A percentile compares a stretch with the other conserved stretches of the same genome.
Conservation (phyloP, 2,888 invertebrate species). For the Andrena chrysosceles region DNA sequence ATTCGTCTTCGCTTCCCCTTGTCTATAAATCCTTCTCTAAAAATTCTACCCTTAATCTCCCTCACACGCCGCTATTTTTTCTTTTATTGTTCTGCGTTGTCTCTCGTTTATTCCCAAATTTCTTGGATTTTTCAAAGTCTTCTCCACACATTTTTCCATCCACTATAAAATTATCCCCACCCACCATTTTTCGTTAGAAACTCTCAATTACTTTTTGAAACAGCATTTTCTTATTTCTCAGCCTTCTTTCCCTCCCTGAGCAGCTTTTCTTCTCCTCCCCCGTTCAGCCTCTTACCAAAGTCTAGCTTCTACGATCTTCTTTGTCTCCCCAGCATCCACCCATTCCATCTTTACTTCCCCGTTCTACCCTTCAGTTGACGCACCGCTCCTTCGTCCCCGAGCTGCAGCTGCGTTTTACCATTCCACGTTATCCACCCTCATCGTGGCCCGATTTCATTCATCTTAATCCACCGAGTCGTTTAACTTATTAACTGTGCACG, state of each 20-base stretch:
- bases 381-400: background rate
- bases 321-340: background rate
- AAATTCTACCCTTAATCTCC: background rate
- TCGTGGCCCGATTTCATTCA: constrained; percentile 34
- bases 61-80: background rate
- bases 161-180: background rate
- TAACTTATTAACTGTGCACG: constrained; percentile 23
- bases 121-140: background rate
- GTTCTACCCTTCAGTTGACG: background rate
- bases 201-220: background rate
- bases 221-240: background rate
- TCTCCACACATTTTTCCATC: background rate
- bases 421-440: constrained; percentile 18
- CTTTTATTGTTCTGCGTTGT: background rate
- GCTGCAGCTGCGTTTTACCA: constrained; percentile 39
- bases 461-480: constrained; percentile 33
- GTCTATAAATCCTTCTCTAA: constrained; percentile 10
- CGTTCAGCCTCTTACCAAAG: background rate
- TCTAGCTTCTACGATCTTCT: background rate
- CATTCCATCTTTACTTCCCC: background rate
- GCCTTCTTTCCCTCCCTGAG: background rate
- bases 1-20: constrained; percentile 21
- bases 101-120: background rate
- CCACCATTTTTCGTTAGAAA: background rate
- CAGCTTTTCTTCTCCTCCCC: background rate